phyloP scores from a whole-genome alignment of 2,113 vertebrate genomes.

The Dryoscopus gambensis region DNA sequence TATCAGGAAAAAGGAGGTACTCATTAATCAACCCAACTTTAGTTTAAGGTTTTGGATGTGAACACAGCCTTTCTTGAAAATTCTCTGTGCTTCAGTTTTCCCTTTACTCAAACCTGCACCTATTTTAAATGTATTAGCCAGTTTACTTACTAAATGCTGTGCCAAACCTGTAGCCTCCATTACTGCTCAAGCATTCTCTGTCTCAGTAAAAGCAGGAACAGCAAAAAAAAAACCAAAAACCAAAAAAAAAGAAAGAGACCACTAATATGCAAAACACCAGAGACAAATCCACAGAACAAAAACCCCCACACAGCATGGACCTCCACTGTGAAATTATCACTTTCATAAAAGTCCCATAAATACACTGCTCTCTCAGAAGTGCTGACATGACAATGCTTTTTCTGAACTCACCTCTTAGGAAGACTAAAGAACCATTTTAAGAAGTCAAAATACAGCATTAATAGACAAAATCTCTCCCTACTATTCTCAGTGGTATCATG shows the following conservation, averaged over 20 bases:
- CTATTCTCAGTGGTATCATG: rapidly evolving
- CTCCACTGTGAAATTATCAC: not conserved
- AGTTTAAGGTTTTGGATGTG: not conserved
- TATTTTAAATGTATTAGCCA: not conserved
- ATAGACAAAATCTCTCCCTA: not conserved
- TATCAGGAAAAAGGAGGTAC: not conserved
- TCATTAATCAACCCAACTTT: not conserved
- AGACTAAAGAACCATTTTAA: not conserved
- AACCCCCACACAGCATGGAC: not conserved
- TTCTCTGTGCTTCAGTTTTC: not conserved
- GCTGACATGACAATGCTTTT: not conserved
- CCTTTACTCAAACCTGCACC: not conserved
- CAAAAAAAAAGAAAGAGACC: not conserved
- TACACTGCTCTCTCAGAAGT: not conserved
- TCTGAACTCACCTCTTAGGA: not conserved
- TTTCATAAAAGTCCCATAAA: not conserved
- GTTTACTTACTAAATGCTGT: not conserved
- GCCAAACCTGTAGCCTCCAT: not conserved
- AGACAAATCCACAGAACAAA: not conserved
- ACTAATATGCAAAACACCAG: not conserved
- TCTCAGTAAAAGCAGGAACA: not conserved
- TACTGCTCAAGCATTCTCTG: not conserved
- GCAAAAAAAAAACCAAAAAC: not conserved
- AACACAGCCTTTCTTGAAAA: not conserved
- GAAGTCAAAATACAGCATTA: not conserved